phyloP scores from a whole-genome alignment of 2,113 vertebrate genomes.

The Alethe castanea region DNA sequence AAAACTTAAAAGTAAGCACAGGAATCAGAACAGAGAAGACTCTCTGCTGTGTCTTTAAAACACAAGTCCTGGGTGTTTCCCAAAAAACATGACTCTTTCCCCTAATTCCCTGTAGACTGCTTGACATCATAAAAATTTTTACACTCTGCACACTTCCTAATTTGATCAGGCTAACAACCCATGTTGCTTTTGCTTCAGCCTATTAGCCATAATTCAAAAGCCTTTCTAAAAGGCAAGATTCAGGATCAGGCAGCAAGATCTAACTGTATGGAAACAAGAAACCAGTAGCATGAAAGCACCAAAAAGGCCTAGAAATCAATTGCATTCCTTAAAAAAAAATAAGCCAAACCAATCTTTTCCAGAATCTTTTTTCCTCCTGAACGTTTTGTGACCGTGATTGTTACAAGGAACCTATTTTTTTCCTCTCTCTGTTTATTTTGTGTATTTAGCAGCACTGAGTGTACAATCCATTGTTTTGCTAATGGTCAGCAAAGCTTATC shows the following conservation, averaged over 20 bases:
- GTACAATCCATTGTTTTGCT: conserved; percentile 54
- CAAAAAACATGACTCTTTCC: background rate
- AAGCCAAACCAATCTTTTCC: background rate
- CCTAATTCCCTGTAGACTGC: background rate
- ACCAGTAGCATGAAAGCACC: background rate
- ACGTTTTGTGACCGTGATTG: conserved; percentile 29
- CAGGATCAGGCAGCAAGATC: background rate
- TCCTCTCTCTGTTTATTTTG: conserved; percentile 15
- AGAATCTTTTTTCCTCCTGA: conserved; percentile 55
- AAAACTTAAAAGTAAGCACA: background rate
- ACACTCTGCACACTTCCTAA: background rate
- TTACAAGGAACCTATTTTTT: background rate
- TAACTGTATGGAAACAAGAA: background rate
- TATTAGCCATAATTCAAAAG: background rate
- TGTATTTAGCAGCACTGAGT: background rate
- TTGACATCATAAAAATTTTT: background rate
- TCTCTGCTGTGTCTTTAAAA: background rate
- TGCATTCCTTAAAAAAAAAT: background rate
- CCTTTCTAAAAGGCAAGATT: background rate
- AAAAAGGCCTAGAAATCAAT: conserved; percentile 13
- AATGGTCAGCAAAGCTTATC: conserved; percentile 38
- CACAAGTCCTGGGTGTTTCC: background rate
- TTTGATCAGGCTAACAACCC: background rate
- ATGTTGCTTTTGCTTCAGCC: conserved; percentile 1
- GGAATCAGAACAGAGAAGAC: background rate